These are phyloP conservation scores for Galeopterus variegatus DNA, from an alignment of 2,113 vertebrate species.

Conservation along the genomic window DNA sequence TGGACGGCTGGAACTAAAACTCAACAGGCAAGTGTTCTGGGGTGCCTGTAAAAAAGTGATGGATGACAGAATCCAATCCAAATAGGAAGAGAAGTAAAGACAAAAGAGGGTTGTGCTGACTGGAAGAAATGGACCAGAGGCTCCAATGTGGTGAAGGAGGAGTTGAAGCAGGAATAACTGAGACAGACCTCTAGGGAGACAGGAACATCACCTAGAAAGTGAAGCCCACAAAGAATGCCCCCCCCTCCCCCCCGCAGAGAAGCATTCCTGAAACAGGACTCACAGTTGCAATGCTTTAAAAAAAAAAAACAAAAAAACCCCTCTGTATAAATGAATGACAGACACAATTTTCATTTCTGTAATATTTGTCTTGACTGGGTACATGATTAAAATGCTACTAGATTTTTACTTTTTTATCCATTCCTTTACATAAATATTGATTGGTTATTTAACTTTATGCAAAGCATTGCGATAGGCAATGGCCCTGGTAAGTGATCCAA, in stretches of 20 bases:
- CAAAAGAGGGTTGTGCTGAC: not conserved
- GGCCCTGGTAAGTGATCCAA: not conserved
- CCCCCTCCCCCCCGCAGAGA: not conserved
- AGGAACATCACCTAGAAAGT: not conserved
- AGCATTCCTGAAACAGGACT: not conserved
- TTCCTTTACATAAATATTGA: not conserved
- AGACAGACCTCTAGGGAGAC: not conserved
- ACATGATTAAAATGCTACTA: not conserved
- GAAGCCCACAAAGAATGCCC: not conserved
- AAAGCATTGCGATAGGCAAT: not conserved
- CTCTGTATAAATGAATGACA: not conserved
- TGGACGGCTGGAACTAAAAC: not conserved
- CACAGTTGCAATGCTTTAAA: not conserved
- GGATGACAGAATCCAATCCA: not conserved
- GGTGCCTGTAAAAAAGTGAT: not conserved
- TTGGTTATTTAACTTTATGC: conserved; percentile 7
- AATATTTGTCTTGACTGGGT: not conserved
- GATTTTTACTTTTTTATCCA: not conserved
- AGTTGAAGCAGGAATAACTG: not conserved
- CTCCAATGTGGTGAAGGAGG: not conserved
- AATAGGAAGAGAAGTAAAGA: not conserved
- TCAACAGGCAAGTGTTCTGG: not conserved
- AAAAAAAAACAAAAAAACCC: not conserved
- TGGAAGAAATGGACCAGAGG: not conserved
- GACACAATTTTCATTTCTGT: not conserved